Percentiles rank a stretch among this genome's conserved stretches.
Conservation (phyloP, 2,888 invertebrate genomes). For the Acanthacorydalis orientalis region DNA sequence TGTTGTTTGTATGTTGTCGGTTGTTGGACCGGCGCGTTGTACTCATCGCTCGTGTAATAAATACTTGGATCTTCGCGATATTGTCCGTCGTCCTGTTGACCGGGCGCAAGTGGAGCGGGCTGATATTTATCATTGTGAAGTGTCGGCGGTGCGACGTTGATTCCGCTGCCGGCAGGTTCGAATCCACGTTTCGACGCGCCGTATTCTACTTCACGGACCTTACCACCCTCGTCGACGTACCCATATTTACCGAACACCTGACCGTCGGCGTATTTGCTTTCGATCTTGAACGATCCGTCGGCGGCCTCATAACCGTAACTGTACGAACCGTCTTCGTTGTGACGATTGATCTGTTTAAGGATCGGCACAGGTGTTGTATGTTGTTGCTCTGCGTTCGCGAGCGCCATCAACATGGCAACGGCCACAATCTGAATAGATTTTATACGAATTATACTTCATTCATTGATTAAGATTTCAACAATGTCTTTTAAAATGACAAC, state of each 20-base stretch:
- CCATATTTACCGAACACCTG: constrained; percentile 82
- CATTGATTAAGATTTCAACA: too few relatives aligned
- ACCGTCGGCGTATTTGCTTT: constrained; percentile 68
- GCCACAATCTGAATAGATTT: too few relatives aligned
- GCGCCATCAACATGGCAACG: constrained; percentile 16
- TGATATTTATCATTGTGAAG: constrained; percentile 32
- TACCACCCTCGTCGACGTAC: constrained; percentile 67
- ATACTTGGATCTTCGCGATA: constrained; percentile 69
- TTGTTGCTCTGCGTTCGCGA: constrained; percentile 25
- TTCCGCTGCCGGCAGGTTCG: constrained; percentile 58
- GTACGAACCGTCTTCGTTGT: constrained; percentile 78
- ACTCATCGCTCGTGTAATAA: constrained; percentile 55
- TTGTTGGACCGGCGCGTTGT: constrained; percentile 24
- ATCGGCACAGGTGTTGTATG: constrained; percentile 65
- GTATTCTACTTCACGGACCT: constrained; percentile 64
- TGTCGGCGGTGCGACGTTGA: constrained; percentile 73
- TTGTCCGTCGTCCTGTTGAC: constrained; percentile 69
- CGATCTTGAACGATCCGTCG: constrained; percentile 75
- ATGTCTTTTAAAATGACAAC: too few relatives aligned
- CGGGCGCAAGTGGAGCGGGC: constrained; percentile 30
- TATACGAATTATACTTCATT: too few relatives aligned
- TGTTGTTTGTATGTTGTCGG: constrained; percentile 9
- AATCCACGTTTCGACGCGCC: constrained; percentile 70
- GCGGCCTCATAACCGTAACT: constrained; percentile 78
- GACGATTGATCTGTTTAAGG: constrained; percentile 66